These are phyloP conservation scores for Oncorhynchus keta DNA, from an alignment of 2,113 vertebrate species.

Conservation along the genomic window DNA sequence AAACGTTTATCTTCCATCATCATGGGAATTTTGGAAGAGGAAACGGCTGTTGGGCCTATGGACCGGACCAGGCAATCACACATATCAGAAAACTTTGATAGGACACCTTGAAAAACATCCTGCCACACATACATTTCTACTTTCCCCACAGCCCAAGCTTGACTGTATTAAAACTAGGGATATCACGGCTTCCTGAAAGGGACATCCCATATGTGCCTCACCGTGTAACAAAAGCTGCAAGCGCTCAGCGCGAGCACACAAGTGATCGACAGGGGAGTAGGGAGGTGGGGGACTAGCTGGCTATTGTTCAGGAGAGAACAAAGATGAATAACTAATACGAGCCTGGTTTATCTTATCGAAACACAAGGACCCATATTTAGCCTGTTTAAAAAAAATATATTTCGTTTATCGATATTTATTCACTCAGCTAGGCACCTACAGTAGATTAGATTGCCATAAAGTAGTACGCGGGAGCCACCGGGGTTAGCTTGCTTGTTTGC, in stretches of 20 bases:
- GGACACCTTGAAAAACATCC: background rate
- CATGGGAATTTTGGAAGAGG: background rate
- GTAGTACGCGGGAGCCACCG: background rate
- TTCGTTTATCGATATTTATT: background rate
- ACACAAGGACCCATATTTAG: background rate
- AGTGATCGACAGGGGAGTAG: conserved; percentile 8
- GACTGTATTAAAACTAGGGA: background rate
- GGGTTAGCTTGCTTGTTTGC: background rate
- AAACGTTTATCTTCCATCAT: background rate
- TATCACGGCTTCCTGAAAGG: background rate
- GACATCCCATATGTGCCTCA: background rate
- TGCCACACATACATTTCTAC: background rate
- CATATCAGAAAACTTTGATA: background rate
- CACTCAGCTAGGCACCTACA: background rate
- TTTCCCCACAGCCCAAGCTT: background rate
- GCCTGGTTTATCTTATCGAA: conserved; percentile 19
- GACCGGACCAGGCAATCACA: background rate
- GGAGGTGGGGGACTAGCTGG: conserved; percentile 41
- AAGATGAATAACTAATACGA: conserved; percentile 70
- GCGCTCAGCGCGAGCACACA: conserved; percentile 39
- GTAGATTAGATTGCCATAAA: background rate
- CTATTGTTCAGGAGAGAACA: conserved; percentile 77
- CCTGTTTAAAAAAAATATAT: too few species aligned
- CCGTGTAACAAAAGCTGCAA: background rate
- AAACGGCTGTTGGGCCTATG: background rate